Percentiles rank a stretch among this genome's conserved stretches.
Conservation (phyloP, 2,888 invertebrate species). For the Ennomos fuscantarius region DNA sequence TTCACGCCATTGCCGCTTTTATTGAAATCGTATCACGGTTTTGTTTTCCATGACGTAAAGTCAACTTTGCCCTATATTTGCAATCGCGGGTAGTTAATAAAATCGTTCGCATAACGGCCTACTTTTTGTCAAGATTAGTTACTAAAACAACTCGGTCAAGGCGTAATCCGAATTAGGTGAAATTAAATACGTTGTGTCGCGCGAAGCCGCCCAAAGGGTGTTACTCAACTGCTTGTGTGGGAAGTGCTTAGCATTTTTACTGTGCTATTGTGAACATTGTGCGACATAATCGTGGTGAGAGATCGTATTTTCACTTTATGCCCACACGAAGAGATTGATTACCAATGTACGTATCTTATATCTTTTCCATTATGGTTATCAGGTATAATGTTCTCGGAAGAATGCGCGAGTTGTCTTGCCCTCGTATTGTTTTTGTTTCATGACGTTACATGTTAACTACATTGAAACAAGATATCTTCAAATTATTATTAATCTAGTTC, state of each 20-base stretch:
- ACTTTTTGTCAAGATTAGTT: constrained; percentile 43
- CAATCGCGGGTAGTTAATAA: constrained; percentile 52
- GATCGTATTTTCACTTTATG: constrained; percentile 76
- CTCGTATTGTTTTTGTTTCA: constrained; percentile 27
- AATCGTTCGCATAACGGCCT: constrained; percentile 41
- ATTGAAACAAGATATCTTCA: constrained; percentile 24
- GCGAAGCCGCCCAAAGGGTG: constrained; percentile 51
- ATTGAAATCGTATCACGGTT: constrained; percentile 32
- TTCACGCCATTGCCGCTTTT: constrained; percentile 46
- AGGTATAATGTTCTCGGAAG: constrained; percentile 29
- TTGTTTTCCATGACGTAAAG: constrained; percentile 27
- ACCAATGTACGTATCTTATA: constrained; percentile 43
- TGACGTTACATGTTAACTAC: constrained; percentile 28
- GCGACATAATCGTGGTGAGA: constrained; percentile 67
- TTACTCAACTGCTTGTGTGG: constrained; percentile 67
- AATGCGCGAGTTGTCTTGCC: constrained; percentile 30
- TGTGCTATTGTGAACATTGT: constrained; percentile 55
- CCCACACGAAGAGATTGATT: constrained; percentile 50
- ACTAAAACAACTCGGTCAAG: constrained; percentile 64
- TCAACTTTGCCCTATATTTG: constrained; percentile 31
- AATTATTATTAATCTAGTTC: constrained; percentile 26
- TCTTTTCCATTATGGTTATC: constrained; percentile 30
- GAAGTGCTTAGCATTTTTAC: constrained; percentile 64
- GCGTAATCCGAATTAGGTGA: constrained; percentile 61
- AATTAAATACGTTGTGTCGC: constrained; percentile 58